Percentiles rank a stretch among this genome's conserved stretches.
phyloP scores from a whole-genome alignment of 2,888 invertebrate species.

The Ametastegia equiseti region DNA sequence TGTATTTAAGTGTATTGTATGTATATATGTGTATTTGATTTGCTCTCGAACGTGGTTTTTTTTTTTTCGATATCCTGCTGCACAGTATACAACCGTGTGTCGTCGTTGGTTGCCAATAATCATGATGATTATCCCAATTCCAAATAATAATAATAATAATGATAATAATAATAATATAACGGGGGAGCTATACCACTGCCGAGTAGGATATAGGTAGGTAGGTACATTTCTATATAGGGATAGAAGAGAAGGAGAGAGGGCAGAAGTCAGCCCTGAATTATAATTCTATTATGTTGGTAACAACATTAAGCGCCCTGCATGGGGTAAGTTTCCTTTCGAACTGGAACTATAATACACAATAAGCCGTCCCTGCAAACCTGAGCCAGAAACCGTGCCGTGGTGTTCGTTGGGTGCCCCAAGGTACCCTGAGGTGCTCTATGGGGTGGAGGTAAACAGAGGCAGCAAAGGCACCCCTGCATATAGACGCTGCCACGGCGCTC shows the following conservation, averaged over 20 bases:
- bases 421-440: neutral
- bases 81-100: too few relatives aligned
- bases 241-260: neutral
- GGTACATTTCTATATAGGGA: neutral
- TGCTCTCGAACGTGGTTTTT: too few relatives aligned
- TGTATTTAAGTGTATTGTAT: too few relatives aligned
- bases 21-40: neutral
- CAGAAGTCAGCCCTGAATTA: slow-evolving; percentile 46
- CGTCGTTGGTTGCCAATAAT: too few relatives aligned
- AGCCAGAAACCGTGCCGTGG: neutral
- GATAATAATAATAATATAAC: too few relatives aligned
- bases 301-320: slow-evolving; percentile 46
- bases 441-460: neutral
- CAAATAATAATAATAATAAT: too few relatives aligned
- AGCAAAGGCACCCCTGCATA: neutral
- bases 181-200: neutral
- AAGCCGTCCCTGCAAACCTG: slow-evolving; percentile 30
- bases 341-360: slow-evolving; percentile 20
- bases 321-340: slow-evolving; percentile 33
- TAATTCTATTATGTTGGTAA: slow-evolving; percentile 49
- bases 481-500: too few relatives aligned
- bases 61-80: neutral
- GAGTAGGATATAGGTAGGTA: neutral
- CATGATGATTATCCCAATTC: too few relatives aligned
- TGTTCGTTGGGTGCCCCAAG: slow-evolving; percentile 33